phyloP scores from a whole-genome alignment of 2,113 vertebrate species.

The Tragulus kanchil region DNA sequence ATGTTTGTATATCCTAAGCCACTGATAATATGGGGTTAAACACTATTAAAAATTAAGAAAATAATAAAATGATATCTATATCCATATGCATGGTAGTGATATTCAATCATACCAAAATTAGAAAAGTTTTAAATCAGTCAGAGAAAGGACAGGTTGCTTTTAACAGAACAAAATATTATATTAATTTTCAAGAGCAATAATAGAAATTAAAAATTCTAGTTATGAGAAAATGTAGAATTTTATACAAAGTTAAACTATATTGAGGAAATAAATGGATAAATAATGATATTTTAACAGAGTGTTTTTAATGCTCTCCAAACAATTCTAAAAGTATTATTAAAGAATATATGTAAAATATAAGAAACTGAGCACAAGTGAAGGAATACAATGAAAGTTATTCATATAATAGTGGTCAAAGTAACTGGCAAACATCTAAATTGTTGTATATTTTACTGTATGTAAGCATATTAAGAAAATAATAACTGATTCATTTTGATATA shows the following conservation, averaged over 20 bases:
- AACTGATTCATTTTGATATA: background rate
- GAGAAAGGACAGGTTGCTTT: background rate
- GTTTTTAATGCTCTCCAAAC: background rate
- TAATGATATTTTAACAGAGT: background rate
- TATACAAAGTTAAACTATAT: background rate
- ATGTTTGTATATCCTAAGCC: background rate
- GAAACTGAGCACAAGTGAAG: background rate
- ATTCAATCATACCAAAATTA: background rate
- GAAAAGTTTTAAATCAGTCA: background rate
- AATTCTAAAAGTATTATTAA: constrained; percentile 27
- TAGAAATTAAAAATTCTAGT: background rate
- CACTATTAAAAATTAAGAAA: background rate
- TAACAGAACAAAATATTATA: background rate
- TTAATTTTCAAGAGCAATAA: constrained; percentile 1
- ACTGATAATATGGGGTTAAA: background rate
- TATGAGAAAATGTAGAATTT: background rate
- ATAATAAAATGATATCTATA: background rate
- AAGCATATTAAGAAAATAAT: background rate
- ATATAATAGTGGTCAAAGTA: background rate
- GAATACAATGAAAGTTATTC: background rate
- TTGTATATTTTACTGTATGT: background rate
- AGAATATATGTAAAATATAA: background rate
- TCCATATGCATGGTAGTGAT: background rate
- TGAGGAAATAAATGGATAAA: background rate
- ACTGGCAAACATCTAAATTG: background rate